Evolutionary conservation across 2,888 invertebrate genomes (phyloP).

Genomic region (Actias luna): DNA sequence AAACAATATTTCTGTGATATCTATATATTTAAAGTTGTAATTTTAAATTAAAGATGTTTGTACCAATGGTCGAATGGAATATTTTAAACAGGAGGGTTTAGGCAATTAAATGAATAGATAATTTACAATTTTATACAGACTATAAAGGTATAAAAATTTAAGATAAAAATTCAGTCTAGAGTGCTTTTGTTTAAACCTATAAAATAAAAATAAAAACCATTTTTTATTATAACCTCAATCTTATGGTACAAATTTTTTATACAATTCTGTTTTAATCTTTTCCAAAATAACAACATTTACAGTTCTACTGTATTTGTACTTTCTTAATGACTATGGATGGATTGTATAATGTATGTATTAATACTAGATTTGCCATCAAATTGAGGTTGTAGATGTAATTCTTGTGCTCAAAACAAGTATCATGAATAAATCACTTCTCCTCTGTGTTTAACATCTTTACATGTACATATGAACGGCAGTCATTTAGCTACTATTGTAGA

Average conservation of each 20-base stretch:
- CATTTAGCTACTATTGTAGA: neutral
- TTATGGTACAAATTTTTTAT: constrained; percentile 16
- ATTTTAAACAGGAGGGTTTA: neutral
- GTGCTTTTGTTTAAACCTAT: constrained; percentile 27
- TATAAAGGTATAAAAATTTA: neutral
- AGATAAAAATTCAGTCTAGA: constrained; percentile 35
- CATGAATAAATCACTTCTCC: neutral
- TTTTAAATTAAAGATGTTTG: neutral
- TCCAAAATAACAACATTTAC: too few species aligned
- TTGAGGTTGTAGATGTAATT: neutral
- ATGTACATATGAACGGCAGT: neutral
- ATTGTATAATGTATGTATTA: neutral
- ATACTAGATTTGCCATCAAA: neutral
- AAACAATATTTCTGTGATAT: neutral
- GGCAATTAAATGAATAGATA: neutral
- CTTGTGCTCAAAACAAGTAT: neutral
- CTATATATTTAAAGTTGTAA: neutral
- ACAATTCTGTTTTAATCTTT: neutral
- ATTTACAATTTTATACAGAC: neutral
- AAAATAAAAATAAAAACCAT: constrained; percentile 1
- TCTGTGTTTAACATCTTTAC: neutral
- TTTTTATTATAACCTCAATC: neutral
- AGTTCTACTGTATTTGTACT: too few species aligned
- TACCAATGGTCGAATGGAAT: neutral
- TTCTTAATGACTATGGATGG: neutral